Percentiles rank a stretch among this genome's conserved stretches.
Conservation (phyloP, 2,888 invertebrate genomes). For the Rambutsinella grinnellia region DNA sequence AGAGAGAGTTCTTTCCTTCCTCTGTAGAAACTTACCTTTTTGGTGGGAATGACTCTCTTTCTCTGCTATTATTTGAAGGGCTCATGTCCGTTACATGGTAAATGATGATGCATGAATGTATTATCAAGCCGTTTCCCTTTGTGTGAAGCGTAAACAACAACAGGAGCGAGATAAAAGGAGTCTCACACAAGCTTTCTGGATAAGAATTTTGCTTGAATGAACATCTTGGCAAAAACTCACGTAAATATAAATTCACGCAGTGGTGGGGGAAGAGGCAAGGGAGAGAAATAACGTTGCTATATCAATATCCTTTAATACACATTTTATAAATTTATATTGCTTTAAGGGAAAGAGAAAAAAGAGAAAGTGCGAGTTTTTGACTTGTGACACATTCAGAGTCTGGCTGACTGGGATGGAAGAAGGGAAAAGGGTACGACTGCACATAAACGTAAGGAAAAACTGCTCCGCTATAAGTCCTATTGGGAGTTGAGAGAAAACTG, state of each 20-base stretch:
- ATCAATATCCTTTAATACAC: not conserved
- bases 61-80: too few species aligned
- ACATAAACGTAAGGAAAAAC: not conserved
- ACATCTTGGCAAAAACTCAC: slow-evolving; percentile 21
- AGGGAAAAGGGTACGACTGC: not conserved
- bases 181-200: slow-evolving; percentile 35
- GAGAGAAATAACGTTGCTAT: not conserved
- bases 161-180: slow-evolving; percentile 38
- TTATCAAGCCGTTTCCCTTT: slow-evolving; percentile 22
- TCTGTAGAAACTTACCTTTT: too few species aligned
- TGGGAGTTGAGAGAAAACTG: slow-evolving; percentile 22
- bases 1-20: too few species aligned
- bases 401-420: slow-evolving; percentile 22
- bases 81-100: not conserved
- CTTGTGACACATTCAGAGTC: slow-evolving; percentile 39
- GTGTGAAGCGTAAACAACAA: slow-evolving; percentile 42
- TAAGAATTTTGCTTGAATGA: slow-evolving; percentile 35
- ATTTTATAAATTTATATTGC: not conserved
- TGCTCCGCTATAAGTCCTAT: not conserved
- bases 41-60: too few species aligned
- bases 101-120: not conserved
- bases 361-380: slow-evolving; percentile 27
- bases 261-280: not conserved
- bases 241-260: slow-evolving; percentile 6
- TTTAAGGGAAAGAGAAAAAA: slow-evolving; percentile 1